Conservation (phyloP, 2,797 vertebrate species). For the Spheniscus humboldti region DNA sequence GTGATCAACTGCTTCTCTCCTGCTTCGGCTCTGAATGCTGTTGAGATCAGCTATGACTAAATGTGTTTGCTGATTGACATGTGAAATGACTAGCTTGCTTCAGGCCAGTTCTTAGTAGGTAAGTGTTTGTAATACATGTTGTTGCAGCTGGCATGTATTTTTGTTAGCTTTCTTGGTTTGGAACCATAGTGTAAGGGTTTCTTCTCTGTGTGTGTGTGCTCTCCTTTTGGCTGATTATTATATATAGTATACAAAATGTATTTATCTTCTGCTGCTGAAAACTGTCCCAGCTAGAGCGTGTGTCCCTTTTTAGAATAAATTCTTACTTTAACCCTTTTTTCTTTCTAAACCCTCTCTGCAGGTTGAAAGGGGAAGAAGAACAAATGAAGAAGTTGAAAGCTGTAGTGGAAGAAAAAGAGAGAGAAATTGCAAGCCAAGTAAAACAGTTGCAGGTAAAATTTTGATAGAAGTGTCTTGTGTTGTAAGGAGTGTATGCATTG, state of each 20-base stretch:
- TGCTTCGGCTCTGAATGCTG: neutral
- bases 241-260: neutral
- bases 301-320: neutral
- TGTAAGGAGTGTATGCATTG: neutral
- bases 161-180: neutral
- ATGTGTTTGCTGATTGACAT: neutral
- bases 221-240: neutral
- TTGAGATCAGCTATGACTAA: neutral
- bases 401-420: conserved; percentile 75
- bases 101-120: neutral
- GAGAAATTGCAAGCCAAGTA: conserved; percentile 75
- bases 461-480: neutral
- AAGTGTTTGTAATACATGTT: neutral
- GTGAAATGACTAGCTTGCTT: neutral
- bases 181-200: neutral
- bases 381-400: conserved; percentile 80
- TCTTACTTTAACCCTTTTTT: neutral
- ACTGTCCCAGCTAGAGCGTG: neutral
- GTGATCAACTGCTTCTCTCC: neutral
- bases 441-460: conserved; percentile 79
- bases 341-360: conserved; percentile 45
- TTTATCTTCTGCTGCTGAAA: neutral
- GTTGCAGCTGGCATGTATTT: neutral
- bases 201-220: neutral
- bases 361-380: conserved; percentile 82